phyloP scores from a whole-genome alignment of 2,888 invertebrate species.

The Pomacea canaliculata region DNA sequence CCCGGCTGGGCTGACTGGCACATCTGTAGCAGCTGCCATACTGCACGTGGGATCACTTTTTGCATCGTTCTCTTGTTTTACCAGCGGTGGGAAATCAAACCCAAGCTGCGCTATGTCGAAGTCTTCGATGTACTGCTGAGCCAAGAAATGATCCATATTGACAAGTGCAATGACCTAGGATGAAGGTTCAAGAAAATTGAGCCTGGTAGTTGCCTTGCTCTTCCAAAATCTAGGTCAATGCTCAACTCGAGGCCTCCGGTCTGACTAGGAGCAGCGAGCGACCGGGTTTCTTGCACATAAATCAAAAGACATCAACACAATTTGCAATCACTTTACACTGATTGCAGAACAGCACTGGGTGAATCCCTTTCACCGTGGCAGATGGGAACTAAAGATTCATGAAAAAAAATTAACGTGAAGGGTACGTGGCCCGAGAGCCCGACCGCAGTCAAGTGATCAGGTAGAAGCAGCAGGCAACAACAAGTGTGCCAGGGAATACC shows the following conservation, averaged over 20 bases:
- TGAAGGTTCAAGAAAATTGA: constrained; percentile 26
- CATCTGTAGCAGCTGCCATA: constrained; percentile 29
- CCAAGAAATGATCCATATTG: constrained; percentile 33
- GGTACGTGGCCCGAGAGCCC: constrained; percentile 58
- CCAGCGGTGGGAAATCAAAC: constrained; percentile 39
- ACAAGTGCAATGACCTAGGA: constrained; percentile 13
- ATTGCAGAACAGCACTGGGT: not conserved
- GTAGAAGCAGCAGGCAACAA: constrained; percentile 61
- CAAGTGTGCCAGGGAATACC: constrained; percentile 54
- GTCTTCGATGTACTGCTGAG: constrained; percentile 59
- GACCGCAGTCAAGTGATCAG: constrained; percentile 56
- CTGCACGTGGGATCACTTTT: constrained; percentile 42
- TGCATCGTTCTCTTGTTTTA: constrained; percentile 46
- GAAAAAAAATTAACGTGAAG: constrained; percentile 20
- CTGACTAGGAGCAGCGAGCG: constrained; percentile 11
- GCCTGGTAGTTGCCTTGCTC: constrained; percentile 34
- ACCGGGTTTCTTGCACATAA: constrained; percentile 12
- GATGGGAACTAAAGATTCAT: constrained; percentile 13
- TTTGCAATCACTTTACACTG: constrained; percentile 21
- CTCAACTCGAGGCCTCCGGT: constrained; percentile 26
- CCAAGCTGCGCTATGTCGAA: constrained; percentile 62
- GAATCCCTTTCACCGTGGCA: constrained; percentile 9
- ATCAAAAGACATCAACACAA: constrained; percentile 24
- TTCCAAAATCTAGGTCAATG: constrained; percentile 33
- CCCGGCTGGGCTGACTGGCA: constrained; percentile 25